A percentile compares a stretch with the other conserved stretches of the same genome.
These are phyloP conservation scores for Bergia puertoricense DNA, from an alignment of 92 coral and sea anemone species.

Conservation along the genomic window DNA sequence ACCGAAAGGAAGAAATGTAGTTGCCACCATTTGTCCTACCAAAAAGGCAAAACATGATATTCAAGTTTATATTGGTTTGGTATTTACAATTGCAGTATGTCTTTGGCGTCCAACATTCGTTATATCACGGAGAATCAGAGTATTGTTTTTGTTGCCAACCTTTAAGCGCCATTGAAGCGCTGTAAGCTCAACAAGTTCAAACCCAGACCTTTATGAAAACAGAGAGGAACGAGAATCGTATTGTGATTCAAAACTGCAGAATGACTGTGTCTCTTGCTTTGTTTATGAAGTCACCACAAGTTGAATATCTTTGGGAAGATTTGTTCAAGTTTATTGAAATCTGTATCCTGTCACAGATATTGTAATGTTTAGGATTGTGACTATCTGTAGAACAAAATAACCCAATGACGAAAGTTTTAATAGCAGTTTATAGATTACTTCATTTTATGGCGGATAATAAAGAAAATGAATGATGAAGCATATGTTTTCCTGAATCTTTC, in stretches of 20 bases:
- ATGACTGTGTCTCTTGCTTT: not conserved
- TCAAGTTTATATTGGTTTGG: not conserved
- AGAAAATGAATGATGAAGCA: too few relatives aligned
- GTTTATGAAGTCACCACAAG: not conserved
- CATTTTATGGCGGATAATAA: too few relatives aligned
- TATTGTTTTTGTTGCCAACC: slow-evolving; percentile 3
- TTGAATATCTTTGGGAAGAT: not conserved
- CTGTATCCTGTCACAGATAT: too few relatives aligned
- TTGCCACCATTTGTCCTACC: not conserved
- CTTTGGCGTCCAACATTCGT: not conserved
- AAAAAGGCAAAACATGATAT: not conserved
- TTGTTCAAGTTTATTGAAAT: not conserved
- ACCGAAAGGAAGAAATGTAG: not conserved
- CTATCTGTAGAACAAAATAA: not conserved
- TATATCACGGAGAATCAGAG: not conserved
- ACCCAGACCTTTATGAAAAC: slow-evolving; percentile 5
- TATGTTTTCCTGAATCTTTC: not conserved
- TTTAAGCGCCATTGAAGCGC: slow-evolving; percentile 21
- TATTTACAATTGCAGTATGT: not conserved
- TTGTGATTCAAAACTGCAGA: not conserved
- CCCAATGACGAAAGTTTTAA: too few relatives aligned
- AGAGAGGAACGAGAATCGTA: not conserved
- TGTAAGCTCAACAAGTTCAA: not conserved
- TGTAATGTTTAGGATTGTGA: too few relatives aligned
- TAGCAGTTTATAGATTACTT: too few relatives aligned